Evolutionary conservation across 2,797 vertebrate genomes (phyloP).

Genomic region (Threskiornis aethiopicus): DNA sequence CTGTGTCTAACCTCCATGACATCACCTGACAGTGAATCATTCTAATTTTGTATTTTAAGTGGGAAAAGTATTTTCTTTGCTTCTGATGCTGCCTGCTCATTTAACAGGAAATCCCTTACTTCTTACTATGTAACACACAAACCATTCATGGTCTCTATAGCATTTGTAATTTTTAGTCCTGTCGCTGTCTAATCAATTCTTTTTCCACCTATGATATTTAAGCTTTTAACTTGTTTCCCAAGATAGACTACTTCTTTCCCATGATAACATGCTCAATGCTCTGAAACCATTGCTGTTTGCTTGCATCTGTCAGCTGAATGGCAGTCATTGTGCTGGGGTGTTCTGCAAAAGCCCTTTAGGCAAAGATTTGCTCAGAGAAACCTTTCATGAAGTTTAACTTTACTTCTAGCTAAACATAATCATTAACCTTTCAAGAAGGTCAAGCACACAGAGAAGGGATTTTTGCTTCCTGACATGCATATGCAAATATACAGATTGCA

Average conservation of each 20-base stretch:
- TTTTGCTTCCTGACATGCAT: background rate
- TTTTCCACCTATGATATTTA: background rate
- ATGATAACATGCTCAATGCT: background rate
- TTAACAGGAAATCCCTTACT: background rate
- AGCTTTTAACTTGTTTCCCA: background rate
- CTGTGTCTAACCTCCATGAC: background rate
- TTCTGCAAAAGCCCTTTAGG: background rate
- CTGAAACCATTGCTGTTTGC: background rate
- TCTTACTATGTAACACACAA: background rate
- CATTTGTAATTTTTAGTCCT: background rate
- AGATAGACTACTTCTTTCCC: background rate
- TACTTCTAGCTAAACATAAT: background rate
- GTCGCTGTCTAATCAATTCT: background rate
- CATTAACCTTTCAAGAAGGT: conserved; percentile 2
- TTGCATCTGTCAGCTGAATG: background rate
- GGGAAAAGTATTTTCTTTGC: background rate
- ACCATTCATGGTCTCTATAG: background rate
- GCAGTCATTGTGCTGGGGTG: background rate
- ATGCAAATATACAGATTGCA: background rate
- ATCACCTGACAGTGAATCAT: background rate
- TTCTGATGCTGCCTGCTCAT: background rate
- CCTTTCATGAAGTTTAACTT: background rate
- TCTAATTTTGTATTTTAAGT: background rate
- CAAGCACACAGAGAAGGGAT: background rate
- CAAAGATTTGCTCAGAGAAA: background rate